These are phyloP conservation scores for Eupithecia pulchellata DNA, from an alignment of 2,888 invertebrate species.

Conservation along the genomic window DNA sequence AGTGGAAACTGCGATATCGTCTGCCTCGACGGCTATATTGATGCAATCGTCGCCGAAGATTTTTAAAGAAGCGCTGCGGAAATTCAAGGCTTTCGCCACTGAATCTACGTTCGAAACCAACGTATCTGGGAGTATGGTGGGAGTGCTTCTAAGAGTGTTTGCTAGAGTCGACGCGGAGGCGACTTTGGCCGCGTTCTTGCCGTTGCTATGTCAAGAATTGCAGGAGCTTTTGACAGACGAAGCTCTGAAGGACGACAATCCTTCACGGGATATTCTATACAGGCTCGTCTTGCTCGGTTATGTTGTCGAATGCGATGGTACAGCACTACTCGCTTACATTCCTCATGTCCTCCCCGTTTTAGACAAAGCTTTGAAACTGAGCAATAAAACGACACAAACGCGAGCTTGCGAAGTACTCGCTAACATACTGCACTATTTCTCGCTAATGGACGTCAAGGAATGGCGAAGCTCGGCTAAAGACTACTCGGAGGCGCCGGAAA, in stretches of 20 bases:
- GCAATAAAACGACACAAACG: constrained; percentile 87
- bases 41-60: constrained; percentile 89
- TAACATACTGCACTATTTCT: constrained; percentile 85
- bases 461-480: constrained; percentile 86
- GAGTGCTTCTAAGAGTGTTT: constrained; percentile 89
- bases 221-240: constrained; percentile 87
- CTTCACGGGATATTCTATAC: constrained; percentile 92
- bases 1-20: constrained; percentile 89
- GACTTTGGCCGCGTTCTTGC: constrained; percentile 89
- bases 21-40: constrained; percentile 88
- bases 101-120: constrained; percentile 92
- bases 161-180: constrained; percentile 88
- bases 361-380: constrained; percentile 88
- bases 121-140: constrained; percentile 93
- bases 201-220: constrained; percentile 89
- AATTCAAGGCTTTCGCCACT: constrained; percentile 90
- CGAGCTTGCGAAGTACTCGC: constrained; percentile 87
- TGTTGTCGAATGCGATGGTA: constrained; percentile 88
- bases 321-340: constrained; percentile 87
- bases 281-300: constrained; percentile 90
- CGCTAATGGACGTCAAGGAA: constrained; percentile 86
- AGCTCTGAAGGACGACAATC: constrained; percentile 90
- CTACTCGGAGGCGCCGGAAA: constrained; percentile 87
- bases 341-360: constrained; percentile 88
- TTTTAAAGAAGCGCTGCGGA: constrained; percentile 88